Evolutionary conservation across 35 echinoderm and acorn worm genomes (phyloP).

Genomic region (Apostichopus parvimensis): DNA sequence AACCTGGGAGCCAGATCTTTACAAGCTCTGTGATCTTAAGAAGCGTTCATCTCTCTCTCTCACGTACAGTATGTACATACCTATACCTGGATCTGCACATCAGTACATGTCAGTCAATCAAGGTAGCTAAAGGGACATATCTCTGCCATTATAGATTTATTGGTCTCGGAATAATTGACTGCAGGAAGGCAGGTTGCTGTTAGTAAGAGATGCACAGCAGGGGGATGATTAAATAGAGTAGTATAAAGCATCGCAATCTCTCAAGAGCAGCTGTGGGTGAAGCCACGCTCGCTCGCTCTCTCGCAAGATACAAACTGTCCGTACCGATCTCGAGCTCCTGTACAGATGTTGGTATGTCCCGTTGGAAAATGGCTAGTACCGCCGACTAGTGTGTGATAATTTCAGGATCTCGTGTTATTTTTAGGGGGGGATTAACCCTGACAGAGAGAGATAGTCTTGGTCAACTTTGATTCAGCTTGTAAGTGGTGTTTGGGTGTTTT

Average conservation of each 20-base stretch:
- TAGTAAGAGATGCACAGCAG: neutral
- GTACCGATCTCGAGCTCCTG: too few species aligned
- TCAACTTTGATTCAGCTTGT: too few species aligned
- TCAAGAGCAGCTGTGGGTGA: too few species aligned
- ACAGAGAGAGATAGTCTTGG: too few species aligned
- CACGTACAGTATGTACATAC: neutral
- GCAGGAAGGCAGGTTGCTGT: neutral
- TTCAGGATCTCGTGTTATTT: too few species aligned
- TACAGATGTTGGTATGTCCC: too few species aligned
- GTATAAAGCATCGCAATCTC: neutral
- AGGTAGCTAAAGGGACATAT: neutral
- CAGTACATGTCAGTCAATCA: neutral
- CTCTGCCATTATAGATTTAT: slow-evolving; percentile 35
- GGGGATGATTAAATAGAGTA: neutral
- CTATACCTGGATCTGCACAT: neutral
- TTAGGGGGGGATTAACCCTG: too few species aligned
- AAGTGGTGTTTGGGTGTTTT: too few species aligned
- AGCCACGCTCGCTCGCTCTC: too few species aligned
- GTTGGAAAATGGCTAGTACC: too few species aligned
- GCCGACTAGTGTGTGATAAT: too few species aligned
- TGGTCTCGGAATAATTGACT: slow-evolving; percentile 14
- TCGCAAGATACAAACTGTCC: too few species aligned
- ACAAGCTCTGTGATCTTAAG: neutral
- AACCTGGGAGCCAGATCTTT: neutral
- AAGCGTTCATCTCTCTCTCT: neutral